Base-by-base conservation (phyloP, 2,888 invertebrate species). In the Diarsia rubi region DNA sequence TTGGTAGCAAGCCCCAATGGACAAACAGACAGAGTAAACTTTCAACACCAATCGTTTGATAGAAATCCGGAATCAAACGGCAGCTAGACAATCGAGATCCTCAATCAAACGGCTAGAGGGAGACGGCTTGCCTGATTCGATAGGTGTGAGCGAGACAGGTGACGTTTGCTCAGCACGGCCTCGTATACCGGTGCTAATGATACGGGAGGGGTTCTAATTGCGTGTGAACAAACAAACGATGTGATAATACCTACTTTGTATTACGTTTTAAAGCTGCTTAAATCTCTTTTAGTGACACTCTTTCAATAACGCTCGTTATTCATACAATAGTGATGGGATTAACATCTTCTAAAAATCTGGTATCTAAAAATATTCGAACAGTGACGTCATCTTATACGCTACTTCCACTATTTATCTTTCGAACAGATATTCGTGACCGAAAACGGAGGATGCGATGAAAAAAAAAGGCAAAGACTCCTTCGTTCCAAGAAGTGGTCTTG, bases 131-230 rank as follows among this genome's bases (percentile, higher is more conserved):
- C 88, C 47, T 74, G 37, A 75, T 70, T 64, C 66, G 24, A 72
- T 89, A 87, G 24, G 94, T 87, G 88, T 79, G 89, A 94, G 73
- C 52, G 90, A 87, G 92, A 92, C 86, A 75, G 88, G 42, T 83
- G 81, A 81, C 83, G 73, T 79, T 91, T 79, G 79, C 84, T 87
- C 87, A 88, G 90, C 88, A 85, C 88, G 86, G 89, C 84, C 85
- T 87, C 87, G 85, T 80, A 86, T 87, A 87, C 89, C 90, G 91
- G 93, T 93, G 94, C 93, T 96, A 96, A 96, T 96, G 95, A 95
- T 94, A 91, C 94, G 91, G 93, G 92, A 91, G 93, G 91, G 93
- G 93, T 90, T 93, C 94, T 95, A 95, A 96, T 96, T 96, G 95
- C 94, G 94, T 93, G 95, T 93, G 94, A 95, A 95, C 93, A 94